Evolutionary conservation across 1,140 invertebrate species (phyloP), one percentile per base, ranked within the genome.

Genomic region (Colletes gigas): DNA sequence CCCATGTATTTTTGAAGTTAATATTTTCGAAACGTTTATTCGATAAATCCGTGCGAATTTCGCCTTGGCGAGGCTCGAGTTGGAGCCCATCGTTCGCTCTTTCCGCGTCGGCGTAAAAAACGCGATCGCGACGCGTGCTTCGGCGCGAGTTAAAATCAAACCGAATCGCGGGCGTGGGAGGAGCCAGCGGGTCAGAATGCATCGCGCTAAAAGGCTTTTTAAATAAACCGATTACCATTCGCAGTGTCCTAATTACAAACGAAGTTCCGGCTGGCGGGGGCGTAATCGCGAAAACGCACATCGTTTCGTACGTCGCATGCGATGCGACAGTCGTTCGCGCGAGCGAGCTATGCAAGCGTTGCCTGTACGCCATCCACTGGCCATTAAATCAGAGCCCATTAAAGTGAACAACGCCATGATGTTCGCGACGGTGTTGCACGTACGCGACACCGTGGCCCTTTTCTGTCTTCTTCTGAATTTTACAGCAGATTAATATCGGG

Each of bases 321-420:
- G 76, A 86, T 86, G 75, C 84, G 84, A 86, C 83, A 85, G 84
- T 67, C 75, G 76, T 71, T 82, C 65, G 60, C 57, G 30, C n/a
- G 30, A 47, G 62, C 39, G 3, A 12, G 14, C 6, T 30, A 30
- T 41, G 30, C 30, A 55, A 15, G 15, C 54, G 2, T 17, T 4
- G 60, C 12, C 15, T 7, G 30, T 30, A 63, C 74, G 54, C 70
- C 75, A 59, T 75, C 75, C 62, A 50, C 57, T 68, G 84, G 47
- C 76, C 83, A 86, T 86, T 86, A 79, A 85, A 86, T 86, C 83
- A 83, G 85, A 83, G 76, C 67, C 81, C 84, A 83, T 86, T 86
- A 86, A 80, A 86, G 60, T 83, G 85, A 86, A 79, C 84, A 83
- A 80, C 63, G 79, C 79, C 82, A 82, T 59, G 70, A 65, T 66